Evolutionary conservation across 2,797 vertebrate species (phyloP).

Genomic region (Amniataba percoides): DNA sequence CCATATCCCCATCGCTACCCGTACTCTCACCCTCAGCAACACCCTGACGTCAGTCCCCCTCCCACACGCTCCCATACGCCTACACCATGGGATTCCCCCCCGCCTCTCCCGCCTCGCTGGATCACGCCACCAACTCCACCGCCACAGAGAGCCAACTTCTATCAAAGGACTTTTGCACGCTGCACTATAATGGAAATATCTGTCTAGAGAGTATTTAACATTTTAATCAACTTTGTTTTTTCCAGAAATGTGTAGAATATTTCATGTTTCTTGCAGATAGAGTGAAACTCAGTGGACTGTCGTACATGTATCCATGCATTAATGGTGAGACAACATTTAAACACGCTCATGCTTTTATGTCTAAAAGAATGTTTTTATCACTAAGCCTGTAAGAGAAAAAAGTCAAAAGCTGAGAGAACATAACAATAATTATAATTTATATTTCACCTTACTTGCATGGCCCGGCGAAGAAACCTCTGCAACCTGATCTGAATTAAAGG

Average conservation of each 20-base stretch:
- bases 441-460: conserved; percentile 46
- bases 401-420: conserved; percentile 31
- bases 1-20: conserved; percentile 60
- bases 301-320: conserved; percentile 10
- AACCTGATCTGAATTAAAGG: conserved; percentile 62
- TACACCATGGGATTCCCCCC: conserved; percentile 73
- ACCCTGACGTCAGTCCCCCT: conserved; percentile 65
- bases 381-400: conserved; percentile 52
- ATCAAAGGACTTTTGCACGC: conserved; percentile 82
- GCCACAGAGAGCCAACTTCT: conserved; percentile 78
- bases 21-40: conserved; percentile 45
- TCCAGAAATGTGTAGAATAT: conserved; percentile 29
- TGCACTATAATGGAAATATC: conserved; percentile 87
- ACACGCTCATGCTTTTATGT: conserved; percentile 46
- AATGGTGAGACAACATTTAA: conserved; percentile 23
- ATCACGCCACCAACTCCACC: conserved; percentile 79
- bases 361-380: conserved; percentile 64
- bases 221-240: conserved; percentile 8
- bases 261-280: conserved; percentile 20
- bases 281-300: conserved; percentile 30
- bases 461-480: conserved; percentile 62
- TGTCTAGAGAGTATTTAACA: conserved; percentile 71
- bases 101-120: conserved; percentile 80
- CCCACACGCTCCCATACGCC: conserved; percentile 57
- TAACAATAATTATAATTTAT: conserved; percentile 26